Conservation (phyloP, 1,140 invertebrate genomes). For the Popillia japonica region DNA sequence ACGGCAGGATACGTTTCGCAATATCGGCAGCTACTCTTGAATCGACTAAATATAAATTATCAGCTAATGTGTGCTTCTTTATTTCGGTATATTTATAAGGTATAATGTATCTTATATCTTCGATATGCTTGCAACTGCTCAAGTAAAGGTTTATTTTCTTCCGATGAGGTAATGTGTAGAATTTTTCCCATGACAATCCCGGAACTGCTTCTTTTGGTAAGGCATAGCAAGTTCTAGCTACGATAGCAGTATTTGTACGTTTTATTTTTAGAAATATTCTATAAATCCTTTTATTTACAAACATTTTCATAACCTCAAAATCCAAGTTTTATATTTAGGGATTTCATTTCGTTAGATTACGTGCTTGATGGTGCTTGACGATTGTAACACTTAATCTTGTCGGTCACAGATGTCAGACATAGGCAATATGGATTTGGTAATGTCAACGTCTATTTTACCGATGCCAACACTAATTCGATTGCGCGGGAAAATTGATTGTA, state of each 20-base stretch:
- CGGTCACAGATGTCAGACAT: no score
- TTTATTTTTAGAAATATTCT: not conserved
- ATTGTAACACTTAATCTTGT: no score
- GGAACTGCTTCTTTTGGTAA: not conserved
- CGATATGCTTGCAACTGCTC: slow-evolving; percentile 38
- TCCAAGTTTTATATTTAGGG: no score
- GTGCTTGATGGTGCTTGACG: no score
- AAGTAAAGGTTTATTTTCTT: not conserved
- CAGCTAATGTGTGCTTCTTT: not conserved
- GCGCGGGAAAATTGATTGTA: no score
- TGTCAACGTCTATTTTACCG: no score
- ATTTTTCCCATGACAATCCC: not conserved
- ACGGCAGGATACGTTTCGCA: slow-evolving; percentile 46
- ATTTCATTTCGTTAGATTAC: no score
- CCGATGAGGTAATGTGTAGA: not conserved
- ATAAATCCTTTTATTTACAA: not conserved
- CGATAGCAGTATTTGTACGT: not conserved
- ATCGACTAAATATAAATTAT: slow-evolving; percentile 50
- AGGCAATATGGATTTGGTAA: no score
- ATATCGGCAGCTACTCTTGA: slow-evolving; percentile 47
- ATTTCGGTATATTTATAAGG: slow-evolving; percentile 38
- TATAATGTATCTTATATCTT: slow-evolving; percentile 45
- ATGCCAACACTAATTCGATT: no score
- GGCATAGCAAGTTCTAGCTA: not conserved
- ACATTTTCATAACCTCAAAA: no score